Conservation (phyloP, 2,797 vertebrate genomes). For the Simalia tracyae region DNA sequence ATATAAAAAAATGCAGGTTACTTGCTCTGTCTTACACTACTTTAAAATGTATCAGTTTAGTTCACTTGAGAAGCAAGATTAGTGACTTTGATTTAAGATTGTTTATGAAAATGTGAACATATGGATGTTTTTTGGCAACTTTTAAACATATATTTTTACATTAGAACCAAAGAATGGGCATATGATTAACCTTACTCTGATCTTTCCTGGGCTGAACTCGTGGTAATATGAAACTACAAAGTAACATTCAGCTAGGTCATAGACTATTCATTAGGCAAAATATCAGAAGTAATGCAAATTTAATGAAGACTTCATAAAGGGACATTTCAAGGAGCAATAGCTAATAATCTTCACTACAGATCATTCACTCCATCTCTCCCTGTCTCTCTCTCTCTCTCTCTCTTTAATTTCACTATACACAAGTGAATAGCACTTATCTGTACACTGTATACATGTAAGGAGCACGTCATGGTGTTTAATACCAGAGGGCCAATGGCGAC, state of each 20-base stretch:
- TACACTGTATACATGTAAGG: background rate
- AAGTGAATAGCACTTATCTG: background rate
- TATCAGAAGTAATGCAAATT: background rate
- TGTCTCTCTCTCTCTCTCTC: background rate
- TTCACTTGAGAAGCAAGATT: background rate
- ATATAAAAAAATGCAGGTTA: background rate
- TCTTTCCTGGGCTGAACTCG: background rate
- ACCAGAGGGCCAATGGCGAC: conserved; percentile 6
- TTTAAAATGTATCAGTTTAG: background rate
- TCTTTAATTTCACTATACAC: background rate
- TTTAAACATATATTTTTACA: background rate
- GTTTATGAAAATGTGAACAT: background rate
- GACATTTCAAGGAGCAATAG: background rate
- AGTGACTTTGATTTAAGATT: background rate
- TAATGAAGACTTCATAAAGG: background rate
- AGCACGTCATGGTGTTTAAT: background rate
- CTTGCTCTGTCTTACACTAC: background rate
- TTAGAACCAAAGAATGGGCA: background rate
- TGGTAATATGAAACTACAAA: background rate
- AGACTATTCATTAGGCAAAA: background rate
- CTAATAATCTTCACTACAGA: background rate
- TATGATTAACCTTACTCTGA: background rate
- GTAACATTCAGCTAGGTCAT: background rate
- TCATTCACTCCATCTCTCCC: background rate
- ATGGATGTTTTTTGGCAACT: background rate